These are phyloP conservation scores for Drosophila arawakana DNA, from an alignment of 1,140 invertebrate genomes.

Conservation along the genomic window DNA sequence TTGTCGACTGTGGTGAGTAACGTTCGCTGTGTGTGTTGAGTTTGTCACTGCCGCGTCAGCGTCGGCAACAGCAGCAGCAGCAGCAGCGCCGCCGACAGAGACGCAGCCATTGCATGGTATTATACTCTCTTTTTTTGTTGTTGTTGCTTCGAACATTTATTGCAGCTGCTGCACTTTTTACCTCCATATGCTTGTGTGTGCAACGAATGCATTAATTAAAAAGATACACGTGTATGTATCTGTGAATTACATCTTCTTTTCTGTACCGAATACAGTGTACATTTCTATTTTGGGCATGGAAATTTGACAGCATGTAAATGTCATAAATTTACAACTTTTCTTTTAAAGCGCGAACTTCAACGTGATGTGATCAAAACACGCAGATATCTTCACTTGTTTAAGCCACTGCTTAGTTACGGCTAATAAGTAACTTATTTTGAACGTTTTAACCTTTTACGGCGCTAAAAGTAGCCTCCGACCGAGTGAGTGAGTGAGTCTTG, in stretches of 20 bases:
- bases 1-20: slow-evolving; percentile 58
- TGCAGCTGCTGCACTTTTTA: slow-evolving; percentile 32
- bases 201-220: slow-evolving; percentile 3
- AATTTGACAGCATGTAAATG: neutral
- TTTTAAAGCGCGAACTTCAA: too few species aligned
- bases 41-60: slow-evolving; percentile 12
- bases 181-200: neutral
- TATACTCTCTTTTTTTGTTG: neutral
- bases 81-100: slow-evolving; percentile 23
- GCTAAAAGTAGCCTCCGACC: slow-evolving; percentile 25
- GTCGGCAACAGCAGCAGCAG: neutral
- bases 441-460: slow-evolving; percentile 22
- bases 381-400: neutral
- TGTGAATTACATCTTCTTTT: neutral
- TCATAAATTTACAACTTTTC: neutral
- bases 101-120: slow-evolving; percentile 14
- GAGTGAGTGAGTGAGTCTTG: slow-evolving; percentile 40
- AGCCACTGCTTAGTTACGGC: neutral
- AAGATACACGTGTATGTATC: neutral
- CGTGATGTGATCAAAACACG: neutral
- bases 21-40: slow-evolving; percentile 39
- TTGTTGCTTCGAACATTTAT: neutral
- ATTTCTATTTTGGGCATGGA: neutral
- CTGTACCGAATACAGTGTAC: neutral
- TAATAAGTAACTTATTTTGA: neutral